A percentile compares a stretch with the other conserved stretches of the same genome.
Evolutionary conservation across 2,888 invertebrate species (phyloP).

Genomic region (Bursaphelenchus okinawaensis): DNA sequence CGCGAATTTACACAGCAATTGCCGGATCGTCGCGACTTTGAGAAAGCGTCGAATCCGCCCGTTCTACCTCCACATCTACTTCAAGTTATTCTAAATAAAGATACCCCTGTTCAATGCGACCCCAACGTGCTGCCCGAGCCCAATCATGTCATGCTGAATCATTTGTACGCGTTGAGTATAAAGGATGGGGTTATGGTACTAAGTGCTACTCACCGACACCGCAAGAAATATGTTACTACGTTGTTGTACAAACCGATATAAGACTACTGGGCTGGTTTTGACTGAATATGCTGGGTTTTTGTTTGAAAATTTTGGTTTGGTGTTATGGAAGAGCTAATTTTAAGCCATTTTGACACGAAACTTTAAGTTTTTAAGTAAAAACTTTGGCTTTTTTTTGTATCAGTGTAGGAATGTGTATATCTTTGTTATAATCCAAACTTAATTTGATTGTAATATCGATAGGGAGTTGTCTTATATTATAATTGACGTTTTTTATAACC

Average conservation of each 20-base stretch:
- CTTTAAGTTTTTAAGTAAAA: no score
- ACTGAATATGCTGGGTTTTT: no score
- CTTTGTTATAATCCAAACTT: no score
- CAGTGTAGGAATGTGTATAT: no score
- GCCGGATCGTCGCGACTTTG: slow-evolving; percentile 84
- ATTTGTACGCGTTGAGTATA: slow-evolving; percentile 96
- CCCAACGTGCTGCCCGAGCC: slow-evolving; percentile 98
- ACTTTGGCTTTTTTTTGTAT: no score
- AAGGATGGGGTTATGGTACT: slow-evolving; percentile 99
- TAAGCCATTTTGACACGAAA: no score
- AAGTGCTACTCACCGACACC: slow-evolving; percentile 93
- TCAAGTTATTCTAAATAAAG: slow-evolving; percentile 97
- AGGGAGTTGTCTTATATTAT: no score
- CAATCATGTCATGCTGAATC: slow-evolving; percentile 93
- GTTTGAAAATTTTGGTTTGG: no score
- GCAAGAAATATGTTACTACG: slow-evolving; percentile 98
- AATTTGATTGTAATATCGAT: no score
- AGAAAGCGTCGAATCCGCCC: slow-evolving; percentile 86
- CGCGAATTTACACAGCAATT: slow-evolving; percentile 69
- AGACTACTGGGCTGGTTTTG: slow-evolving; percentile 2
- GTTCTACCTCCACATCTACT: slow-evolving; percentile 92
- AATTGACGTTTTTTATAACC: no score
- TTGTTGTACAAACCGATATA: slow-evolving; percentile 94
- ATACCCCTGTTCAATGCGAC: slow-evolving; percentile 94
- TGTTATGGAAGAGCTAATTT: no score